Evolutionary conservation across 2,888 invertebrate genomes (phyloP).

Genomic region (Platycheirus rosarum): DNA sequence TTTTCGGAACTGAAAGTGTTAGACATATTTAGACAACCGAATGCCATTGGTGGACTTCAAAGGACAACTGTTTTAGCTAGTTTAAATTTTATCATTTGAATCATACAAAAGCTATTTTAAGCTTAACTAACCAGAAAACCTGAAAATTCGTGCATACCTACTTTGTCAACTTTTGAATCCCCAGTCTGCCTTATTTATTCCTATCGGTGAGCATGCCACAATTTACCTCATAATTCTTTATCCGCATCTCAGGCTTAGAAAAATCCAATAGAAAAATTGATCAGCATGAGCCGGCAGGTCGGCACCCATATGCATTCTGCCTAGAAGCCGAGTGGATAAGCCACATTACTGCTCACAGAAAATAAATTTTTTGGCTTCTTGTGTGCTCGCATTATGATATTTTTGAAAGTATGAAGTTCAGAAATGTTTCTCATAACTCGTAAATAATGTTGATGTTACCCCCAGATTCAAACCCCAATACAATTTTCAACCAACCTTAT

Average conservation of each 20-base stretch:
- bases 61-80: too few species aligned
- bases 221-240: not conserved
- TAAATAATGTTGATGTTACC: slow-evolving; percentile 53
- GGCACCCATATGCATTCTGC: slow-evolving; percentile 26
- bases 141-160: too few species aligned
- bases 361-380: slow-evolving; percentile 26
- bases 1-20: too few species aligned
- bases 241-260: slow-evolving; percentile 24
- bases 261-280: slow-evolving; percentile 66
- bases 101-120: too few species aligned
- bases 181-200: slow-evolving; percentile 31
- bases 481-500: slow-evolving; percentile 33
- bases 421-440: too few species aligned
- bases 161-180: too few species aligned
- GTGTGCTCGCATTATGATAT: slow-evolving; percentile 2
- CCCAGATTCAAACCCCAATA: not conserved
- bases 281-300: slow-evolving; percentile 9
- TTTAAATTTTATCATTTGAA: too few species aligned
- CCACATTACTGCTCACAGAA: slow-evolving; percentile 29
- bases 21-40: too few species aligned
- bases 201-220: not conserved
- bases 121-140: too few species aligned
- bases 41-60: too few species aligned
- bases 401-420: slow-evolving; percentile 26
- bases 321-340: slow-evolving; percentile 33